Conservation (phyloP, 2,797 vertebrate genomes). For the Gymnodraco acuticeps region DNA sequence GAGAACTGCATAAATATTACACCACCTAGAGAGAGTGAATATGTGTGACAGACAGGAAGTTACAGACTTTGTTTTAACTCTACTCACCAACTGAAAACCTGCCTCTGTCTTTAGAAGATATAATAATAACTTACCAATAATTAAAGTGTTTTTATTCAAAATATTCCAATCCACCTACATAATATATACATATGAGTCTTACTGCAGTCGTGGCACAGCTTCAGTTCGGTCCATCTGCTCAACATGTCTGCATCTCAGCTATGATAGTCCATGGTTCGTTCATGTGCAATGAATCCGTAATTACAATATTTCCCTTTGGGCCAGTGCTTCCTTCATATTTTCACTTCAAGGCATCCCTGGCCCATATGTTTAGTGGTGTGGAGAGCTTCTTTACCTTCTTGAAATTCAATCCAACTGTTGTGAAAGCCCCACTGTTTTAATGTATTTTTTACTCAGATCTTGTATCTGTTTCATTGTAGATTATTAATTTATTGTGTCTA, state of each 20-base stretch:
- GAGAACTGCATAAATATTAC: slow-evolving; percentile 28
- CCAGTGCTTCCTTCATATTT: slow-evolving; percentile 33
- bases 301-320: slow-evolving; percentile 40
- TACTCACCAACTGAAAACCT: slow-evolving; percentile 13
- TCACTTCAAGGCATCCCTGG: slow-evolving; percentile 36
- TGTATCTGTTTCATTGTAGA: not conserved
- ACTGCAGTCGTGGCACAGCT: slow-evolving; percentile 22
- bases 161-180: slow-evolving; percentile 19
- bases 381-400: slow-evolving; percentile 41
- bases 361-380: slow-evolving; percentile 33
- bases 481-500: not conserved
- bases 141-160: slow-evolving; percentile 24
- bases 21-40: slow-evolving; percentile 12
- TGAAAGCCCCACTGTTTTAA: slow-evolving; percentile 9
- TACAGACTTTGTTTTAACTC: not conserved
- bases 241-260: slow-evolving; percentile 57
- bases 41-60: not conserved
- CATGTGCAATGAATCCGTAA: slow-evolving; percentile 56
- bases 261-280: slow-evolving; percentile 34
- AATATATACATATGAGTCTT: slow-evolving; percentile 27
- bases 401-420: slow-evolving; percentile 44
- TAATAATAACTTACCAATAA: slow-evolving; percentile 21
- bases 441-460: not conserved
- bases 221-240: slow-evolving; percentile 28
- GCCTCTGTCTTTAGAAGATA: slow-evolving; percentile 13